A percentile compares a stretch with the other conserved stretches of the same genome.
These are phyloP conservation scores for Palaemon carinicauda DNA, from an alignment of 1,140 invertebrate genomes.

Conservation along the genomic window DNA sequence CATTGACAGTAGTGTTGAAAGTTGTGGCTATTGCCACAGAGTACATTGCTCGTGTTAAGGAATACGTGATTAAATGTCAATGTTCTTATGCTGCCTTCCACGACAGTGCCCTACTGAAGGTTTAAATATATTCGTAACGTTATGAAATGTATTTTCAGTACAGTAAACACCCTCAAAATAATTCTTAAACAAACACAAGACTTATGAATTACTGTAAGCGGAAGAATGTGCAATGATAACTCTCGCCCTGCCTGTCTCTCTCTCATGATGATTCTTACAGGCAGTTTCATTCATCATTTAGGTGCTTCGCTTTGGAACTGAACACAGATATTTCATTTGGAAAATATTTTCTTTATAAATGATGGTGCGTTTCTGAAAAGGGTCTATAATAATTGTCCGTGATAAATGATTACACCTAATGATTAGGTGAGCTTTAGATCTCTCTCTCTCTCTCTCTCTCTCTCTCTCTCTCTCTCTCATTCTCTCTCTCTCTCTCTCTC, in stretches of 20 bases:
- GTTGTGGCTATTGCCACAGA: no score
- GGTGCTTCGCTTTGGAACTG: background rate
- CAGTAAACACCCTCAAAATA: no score
- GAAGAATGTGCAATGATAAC: background rate
- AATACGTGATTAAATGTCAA: no score
- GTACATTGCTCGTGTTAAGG: no score
- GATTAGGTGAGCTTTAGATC: background rate
- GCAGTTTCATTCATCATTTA: background rate
- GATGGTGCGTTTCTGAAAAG: background rate
- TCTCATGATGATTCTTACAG: background rate
- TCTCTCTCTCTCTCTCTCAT: slow-evolving; percentile 19
- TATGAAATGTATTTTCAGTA: no score
- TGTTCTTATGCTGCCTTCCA: no score
- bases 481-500: slow-evolving; percentile 19
- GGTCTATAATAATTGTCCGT: background rate
- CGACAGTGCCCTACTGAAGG: no score
- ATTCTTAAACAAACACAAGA: no score
- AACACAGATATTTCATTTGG: background rate
- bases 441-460: slow-evolving; percentile 19
- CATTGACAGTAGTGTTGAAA: no score
- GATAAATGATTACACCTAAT: background rate
- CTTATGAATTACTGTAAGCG: no score
- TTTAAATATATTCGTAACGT: no score
- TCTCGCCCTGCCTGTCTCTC: background rate
- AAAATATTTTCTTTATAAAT: background rate